These are phyloP conservation scores for Daptonema setosum DNA, from an alignment of 2,888 invertebrate genomes.

Conservation along the genomic window DNA sequence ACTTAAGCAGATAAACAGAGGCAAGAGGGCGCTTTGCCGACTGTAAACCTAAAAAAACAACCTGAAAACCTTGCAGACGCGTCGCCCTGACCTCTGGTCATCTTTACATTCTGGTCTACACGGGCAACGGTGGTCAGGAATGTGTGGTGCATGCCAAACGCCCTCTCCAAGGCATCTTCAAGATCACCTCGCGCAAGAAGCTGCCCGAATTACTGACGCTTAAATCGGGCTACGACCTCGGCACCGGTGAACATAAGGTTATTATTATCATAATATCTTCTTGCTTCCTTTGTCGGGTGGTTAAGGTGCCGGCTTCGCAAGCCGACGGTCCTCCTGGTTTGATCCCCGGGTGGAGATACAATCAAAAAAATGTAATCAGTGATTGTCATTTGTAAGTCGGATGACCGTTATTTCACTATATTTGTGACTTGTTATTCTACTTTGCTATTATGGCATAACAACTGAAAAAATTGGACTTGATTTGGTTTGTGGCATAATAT, in stretches of 20 bases:
- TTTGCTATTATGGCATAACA: too few relatives aligned
- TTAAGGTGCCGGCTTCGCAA: too few relatives aligned
- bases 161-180: constrained; percentile 70
- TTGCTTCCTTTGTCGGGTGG: too few relatives aligned
- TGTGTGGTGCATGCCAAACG: constrained; percentile 44
- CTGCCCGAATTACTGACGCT: constrained; percentile 90
- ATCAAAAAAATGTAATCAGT: too few relatives aligned
- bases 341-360: too few relatives aligned
- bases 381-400: too few relatives aligned
- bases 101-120: constrained; percentile 14
- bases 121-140: not conserved
- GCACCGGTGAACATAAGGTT: constrained; percentile 7
- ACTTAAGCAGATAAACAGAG: not conserved
- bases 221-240: constrained; percentile 44
- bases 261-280: too few relatives aligned
- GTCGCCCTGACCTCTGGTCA: constrained; percentile 20
- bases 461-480: too few relatives aligned
- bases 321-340: too few relatives aligned
- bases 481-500: too few relatives aligned
- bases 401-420: too few relatives aligned
- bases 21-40: not conserved
- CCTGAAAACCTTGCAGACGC: constrained; percentile 11
- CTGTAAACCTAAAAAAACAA: not conserved
- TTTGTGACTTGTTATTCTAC: too few relatives aligned
- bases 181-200: constrained; percentile 83